These are phyloP conservation scores for Riptortus pedestris DNA, from an alignment of 1,140 invertebrate genomes.

Conservation along the genomic window DNA sequence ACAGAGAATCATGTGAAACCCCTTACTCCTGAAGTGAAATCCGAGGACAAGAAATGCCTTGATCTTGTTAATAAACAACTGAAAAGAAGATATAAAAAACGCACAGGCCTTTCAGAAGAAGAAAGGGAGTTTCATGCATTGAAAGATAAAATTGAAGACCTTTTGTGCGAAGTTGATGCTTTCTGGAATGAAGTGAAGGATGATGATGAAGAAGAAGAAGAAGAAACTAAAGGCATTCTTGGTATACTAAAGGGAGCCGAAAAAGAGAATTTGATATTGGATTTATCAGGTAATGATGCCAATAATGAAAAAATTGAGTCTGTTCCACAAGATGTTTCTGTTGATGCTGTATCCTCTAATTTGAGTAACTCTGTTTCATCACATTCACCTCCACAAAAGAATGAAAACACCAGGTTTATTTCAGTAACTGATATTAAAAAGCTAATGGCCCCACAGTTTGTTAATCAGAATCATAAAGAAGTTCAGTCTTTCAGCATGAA, in stretches of 20 bases:
- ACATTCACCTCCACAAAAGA: too few relatives aligned
- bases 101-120: neutral
- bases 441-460: neutral
- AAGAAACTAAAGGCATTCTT: neutral
- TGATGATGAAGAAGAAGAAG: neutral
- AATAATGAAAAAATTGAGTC: too few relatives aligned
- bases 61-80: too few relatives aligned
- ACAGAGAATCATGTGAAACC: neutral
- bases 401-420: neutral
- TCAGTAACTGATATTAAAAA: neutral
- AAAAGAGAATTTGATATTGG: too few relatives aligned
- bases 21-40: neutral
- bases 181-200: neutral
- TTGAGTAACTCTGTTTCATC: too few relatives aligned
- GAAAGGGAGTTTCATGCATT: neutral
- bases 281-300: too few relatives aligned
- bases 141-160: neutral
- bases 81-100: neutral
- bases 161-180: neutral
- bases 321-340: too few relatives aligned
- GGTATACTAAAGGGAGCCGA: too few relatives aligned
- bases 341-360: too few relatives aligned
- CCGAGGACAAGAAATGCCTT: neutral
- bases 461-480: too few relatives aligned
- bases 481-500: too few relatives aligned